phyloP scores from a whole-genome alignment of 2,797 vertebrate species.

The Pseudocheirus occidentalis region DNA sequence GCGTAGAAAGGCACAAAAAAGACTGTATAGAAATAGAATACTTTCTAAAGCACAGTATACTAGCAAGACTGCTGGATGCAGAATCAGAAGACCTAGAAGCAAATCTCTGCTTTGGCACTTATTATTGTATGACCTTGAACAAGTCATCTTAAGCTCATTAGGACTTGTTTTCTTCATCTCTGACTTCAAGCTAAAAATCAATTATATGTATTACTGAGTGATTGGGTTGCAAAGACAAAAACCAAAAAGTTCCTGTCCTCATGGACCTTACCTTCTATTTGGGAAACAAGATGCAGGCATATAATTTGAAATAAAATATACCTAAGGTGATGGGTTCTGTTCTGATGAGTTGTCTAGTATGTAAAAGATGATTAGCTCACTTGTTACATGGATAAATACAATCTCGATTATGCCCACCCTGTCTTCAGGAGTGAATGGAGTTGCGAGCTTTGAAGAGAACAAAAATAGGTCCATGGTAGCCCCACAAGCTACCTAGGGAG shows the following conservation, averaged over 20 bases:
- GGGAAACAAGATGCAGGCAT: background rate
- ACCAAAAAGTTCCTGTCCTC: background rate
- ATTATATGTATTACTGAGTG: background rate
- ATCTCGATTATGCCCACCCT: background rate
- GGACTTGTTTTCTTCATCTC: background rate
- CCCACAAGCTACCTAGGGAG: background rate
- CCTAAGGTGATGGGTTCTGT: background rate
- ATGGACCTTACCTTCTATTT: background rate
- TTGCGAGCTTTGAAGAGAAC: background rate
- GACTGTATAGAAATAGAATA: background rate
- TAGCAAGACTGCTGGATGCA: background rate
- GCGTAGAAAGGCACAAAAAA: constrained; percentile 7
- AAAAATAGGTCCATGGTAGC: background rate
- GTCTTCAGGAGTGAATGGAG: background rate
- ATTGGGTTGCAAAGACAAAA: background rate
- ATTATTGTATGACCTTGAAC: background rate
- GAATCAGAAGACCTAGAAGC: background rate
- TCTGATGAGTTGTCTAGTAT: background rate
- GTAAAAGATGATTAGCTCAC: background rate
- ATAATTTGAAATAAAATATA: background rate
- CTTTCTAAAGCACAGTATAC: background rate
- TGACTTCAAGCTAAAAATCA: background rate
- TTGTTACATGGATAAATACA: background rate
- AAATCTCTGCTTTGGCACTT: background rate
- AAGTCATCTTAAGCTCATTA: background rate